These are phyloP conservation scores for Petrocephalus microphthalmus DNA, from an alignment of 2,113 vertebrate species.

Conservation along the genomic window DNA sequence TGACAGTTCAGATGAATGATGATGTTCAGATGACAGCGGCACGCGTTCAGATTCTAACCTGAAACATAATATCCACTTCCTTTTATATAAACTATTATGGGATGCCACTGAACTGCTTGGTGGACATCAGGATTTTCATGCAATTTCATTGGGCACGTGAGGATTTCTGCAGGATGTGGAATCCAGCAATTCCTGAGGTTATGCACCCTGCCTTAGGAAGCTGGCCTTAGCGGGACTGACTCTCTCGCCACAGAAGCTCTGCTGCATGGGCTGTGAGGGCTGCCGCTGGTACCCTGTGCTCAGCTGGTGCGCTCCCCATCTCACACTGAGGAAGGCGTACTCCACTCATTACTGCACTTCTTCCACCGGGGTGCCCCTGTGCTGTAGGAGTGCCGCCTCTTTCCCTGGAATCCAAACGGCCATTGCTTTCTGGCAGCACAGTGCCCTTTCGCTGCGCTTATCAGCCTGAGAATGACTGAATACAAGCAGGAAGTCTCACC, in stretches of 20 bases:
- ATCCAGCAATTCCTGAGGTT: conserved; percentile 64
- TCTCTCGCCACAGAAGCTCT: neutral
- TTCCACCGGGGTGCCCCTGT: neutral
- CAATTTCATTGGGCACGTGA: neutral
- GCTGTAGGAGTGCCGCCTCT: conserved; percentile 62
- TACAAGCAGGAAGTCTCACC: conserved; percentile 85
- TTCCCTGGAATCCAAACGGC: conserved; percentile 67
- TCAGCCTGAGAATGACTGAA: conserved; percentile 78
- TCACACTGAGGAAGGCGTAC: neutral
- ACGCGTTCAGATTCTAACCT: neutral
- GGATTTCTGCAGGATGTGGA: neutral
- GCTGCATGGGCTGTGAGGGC: neutral
- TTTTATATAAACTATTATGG: neutral
- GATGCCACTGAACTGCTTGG: neutral
- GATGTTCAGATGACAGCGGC: neutral
- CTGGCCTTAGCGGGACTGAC: conserved; percentile 53
- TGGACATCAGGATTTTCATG: neutral
- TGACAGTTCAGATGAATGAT: neutral
- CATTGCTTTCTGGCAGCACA: conserved; percentile 71
- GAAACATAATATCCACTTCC: neutral
- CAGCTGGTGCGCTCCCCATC: neutral
- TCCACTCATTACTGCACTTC: neutral
- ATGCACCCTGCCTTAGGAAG: conserved; percentile 66
- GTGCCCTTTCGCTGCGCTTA: conserved; percentile 70
- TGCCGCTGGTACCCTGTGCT: neutral